Base-by-base conservation (phyloP, 2,797 vertebrate species). In the Apodemus agrarius region DNA sequence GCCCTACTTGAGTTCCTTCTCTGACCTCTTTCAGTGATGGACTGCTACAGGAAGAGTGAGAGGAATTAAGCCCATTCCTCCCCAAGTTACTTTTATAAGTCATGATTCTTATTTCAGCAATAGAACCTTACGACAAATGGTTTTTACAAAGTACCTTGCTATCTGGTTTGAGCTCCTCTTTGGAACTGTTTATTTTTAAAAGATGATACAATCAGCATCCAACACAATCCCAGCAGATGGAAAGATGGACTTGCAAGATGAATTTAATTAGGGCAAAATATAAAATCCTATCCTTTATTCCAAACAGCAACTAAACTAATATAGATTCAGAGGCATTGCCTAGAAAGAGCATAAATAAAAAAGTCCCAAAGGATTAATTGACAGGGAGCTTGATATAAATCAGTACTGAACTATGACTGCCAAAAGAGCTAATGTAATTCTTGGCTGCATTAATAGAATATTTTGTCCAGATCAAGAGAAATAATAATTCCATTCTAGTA, bases 401-500 rank as follows among this genome's bases (percentile, higher is more conserved):
- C 97, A 96, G 65, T 59, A 96, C 26, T 74, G 75, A 97, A 80
- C 14, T 92, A 57, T 81, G 65, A 82, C 78, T 96, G 97, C 97
- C 97, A 96, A 96, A 95, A 90, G 8, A 91, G 83, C 91, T 97
- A 98, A 98, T 97, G 97, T 54, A 97, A 89, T 97, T 97, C 86
- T 97, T 97, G 97, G 97, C 97, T 94, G 59, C 46, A 91, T 96
- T 96, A 92, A 95, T 40, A 95, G 69, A 96, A 93, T 96, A 96
- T 84, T 97, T 94, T 93, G 74, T 97, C 67, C 94, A 97, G 83
- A 97, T 96, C 85, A 96, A 95, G 83, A 26, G 72, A 95, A 97
- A 98, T 96, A 96, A 96, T 93, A 97, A 96, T 95, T 95, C 72
- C 40, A 95, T 95, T 95, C 72, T 87, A 84, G 90, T 83, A 94